Evolutionary conservation across 2,888 invertebrate species (phyloP), one percentile per base, ranked within the genome.

Genomic region (Scaptomyza reducta): DNA sequence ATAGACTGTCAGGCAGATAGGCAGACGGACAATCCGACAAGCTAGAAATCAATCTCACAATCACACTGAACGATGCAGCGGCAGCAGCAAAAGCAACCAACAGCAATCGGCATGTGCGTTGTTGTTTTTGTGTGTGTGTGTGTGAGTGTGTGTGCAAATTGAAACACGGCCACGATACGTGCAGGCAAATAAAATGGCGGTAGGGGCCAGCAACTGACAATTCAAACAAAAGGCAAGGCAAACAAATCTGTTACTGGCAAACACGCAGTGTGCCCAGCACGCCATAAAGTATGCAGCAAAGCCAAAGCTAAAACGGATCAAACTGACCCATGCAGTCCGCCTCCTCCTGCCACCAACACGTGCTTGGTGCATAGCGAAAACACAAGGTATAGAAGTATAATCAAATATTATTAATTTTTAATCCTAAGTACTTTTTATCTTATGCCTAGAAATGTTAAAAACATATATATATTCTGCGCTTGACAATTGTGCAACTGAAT

Each of bases 111-210:
- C 82, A 87, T 84, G 81, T 60, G 68, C 78, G 79, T 70, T 50
- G 79, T 70, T 50, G 14, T 35, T 33, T 7, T 3, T 2, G 27
- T 64, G 60, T 69, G 62, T 51, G 58, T 25, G 58, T 61, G 22
- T 22, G 22, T 11, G 27, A n/a, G 35, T 35, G 31, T 81, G 45
- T 76, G 81, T 74, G 74, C 79, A 84, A 85, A 88, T 88, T 85
- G 89, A 85, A 85, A 81, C 87, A 79, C 74, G 88, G 71, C 87
- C 79, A 41, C 70, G 78, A 87, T 72, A 85, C 86, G 83, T 87
- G 84, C 74, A 35, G 64, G 67, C 74, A 74, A 78, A 76, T 73
- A 80, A 80, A 75, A 70, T 59, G 33, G 18, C 33, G 44, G 9
- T 10, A 10, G 22, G 33, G 41, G 29, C 13, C 11, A 22, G 31